Evolutionary conservation across 1,140 invertebrate genomes (phyloP), one percentile per base, ranked within the genome.

Genomic region (Gerris buenoi): DNA sequence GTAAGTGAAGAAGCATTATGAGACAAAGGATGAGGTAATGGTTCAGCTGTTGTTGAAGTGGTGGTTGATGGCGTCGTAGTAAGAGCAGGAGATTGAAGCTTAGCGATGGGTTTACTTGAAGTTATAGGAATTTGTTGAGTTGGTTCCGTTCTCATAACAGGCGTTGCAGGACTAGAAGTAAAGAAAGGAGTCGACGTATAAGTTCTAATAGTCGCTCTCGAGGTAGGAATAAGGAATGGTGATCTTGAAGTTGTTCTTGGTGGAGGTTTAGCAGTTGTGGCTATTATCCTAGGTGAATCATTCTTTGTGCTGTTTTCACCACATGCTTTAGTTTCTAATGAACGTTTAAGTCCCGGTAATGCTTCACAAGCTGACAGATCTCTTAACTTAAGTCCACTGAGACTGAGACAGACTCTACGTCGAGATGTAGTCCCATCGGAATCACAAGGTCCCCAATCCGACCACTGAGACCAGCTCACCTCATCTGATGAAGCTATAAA

Each of bases 401-500:
- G 66, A n/a, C 66, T 67, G n/a, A 70, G 64, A 69, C 74, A 73
- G 57, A 71, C 69, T n/a, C 72, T 62, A 2, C 68, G 71, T 15
- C 73, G 66, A 2, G 67, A 69, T 10, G 68, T 65, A 10, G 69
- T 65, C 25, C 67, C 27, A 15, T 70, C 69, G 69, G 18, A 69
- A 28, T 27, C 65, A 25, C 27, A 58, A 58, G 23, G 63, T 28
- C 27, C 68, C 74, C 74, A 73, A 25, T 71, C 67, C 15, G 71
- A 72, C 71, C 74, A 76, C 27, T 69, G 58, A 22, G 71, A 68
- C 72, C 74, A 73, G 18, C 67, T 28, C 61, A 72, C 71, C 46
- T 71, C 70, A 25, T 74, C 72, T 1, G 67, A 67, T 18, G 65
- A 70, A 27, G 71, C 72, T 71, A 66, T 23, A 66, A 69, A 67